Evolutionary conservation across 1,140 invertebrate genomes (phyloP).

Genomic region (Contarinia nasturtii): DNA sequence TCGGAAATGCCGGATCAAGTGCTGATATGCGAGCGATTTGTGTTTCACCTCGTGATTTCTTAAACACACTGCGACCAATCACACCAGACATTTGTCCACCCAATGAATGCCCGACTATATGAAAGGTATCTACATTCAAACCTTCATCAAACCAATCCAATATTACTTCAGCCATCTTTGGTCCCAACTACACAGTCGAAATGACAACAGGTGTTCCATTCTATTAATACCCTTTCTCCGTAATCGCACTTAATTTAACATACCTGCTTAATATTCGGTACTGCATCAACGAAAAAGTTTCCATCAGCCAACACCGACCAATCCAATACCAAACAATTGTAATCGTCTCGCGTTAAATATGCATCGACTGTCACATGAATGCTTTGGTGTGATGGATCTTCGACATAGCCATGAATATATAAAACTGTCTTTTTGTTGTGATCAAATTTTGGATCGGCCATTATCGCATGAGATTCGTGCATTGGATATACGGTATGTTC

Average conservation of each 20-base stretch:
- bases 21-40: constrained; percentile 28
- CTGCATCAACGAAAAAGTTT: constrained; percentile 32
- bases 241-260: not conserved
- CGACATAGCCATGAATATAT: constrained; percentile 36
- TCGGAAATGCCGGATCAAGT: constrained; percentile 37
- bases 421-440: constrained; percentile 29
- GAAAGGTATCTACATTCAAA: constrained; percentile 27
- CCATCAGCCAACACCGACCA: constrained; percentile 36
- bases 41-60: constrained; percentile 10
- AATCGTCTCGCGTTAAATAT: constrained; percentile 21
- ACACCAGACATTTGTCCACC: constrained; percentile 54
- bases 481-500: constrained; percentile 9
- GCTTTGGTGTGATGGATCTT: constrained; percentile 32
- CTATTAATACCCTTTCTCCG: constrained; percentile 5
- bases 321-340: constrained; percentile 32
- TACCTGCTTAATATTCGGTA: constrained; percentile 29
- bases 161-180: constrained; percentile 16
- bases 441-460: constrained; percentile 26
- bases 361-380: constrained; percentile 28
- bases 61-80: constrained; percentile 28
- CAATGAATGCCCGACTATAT: constrained; percentile 55
- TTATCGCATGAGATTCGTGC: constrained; percentile 12
- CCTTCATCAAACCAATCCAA: constrained; percentile 20
- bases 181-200: constrained; percentile 11
- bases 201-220: constrained; percentile 5